phyloP scores from a whole-genome alignment of 2,888 invertebrate genomes.

The Altica lythri region DNA sequence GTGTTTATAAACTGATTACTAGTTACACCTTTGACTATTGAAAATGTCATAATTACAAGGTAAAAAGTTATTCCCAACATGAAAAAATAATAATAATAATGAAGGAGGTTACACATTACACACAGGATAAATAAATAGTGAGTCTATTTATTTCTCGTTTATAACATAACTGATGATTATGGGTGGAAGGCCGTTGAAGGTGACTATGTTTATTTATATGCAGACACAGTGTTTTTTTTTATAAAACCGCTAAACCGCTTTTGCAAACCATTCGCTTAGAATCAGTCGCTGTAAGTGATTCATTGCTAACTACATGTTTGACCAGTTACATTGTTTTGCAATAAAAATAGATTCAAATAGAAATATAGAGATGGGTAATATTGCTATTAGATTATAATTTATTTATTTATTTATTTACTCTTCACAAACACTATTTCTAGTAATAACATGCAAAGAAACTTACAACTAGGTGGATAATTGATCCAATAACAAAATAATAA shows the following conservation, averaged over 20 bases:
- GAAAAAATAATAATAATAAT: slow-evolving; percentile 1
- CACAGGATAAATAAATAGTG: not conserved
- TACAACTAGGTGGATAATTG: too few species aligned
- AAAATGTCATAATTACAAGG: slow-evolving; percentile 9
- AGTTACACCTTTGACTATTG: not conserved
- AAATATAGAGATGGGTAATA: slow-evolving; percentile 13
- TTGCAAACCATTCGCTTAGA: too few species aligned
- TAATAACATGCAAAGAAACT: too few species aligned
- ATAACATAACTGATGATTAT: slow-evolving; percentile 2
- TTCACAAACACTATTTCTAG: too few species aligned
- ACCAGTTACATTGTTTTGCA: slow-evolving; percentile 21
- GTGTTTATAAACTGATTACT: too few species aligned
- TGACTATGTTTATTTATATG: slow-evolving; percentile 29
- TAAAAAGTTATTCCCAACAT: slow-evolving; percentile 4
- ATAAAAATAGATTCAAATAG: slow-evolving; percentile 19
- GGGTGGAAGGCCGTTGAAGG: slow-evolving; percentile 29
- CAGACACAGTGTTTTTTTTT: slow-evolving; percentile 1
- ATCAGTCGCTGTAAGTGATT: slow-evolving; percentile 13
- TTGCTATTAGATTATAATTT: too few species aligned
- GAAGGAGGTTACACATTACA: not conserved
- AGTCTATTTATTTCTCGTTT: not conserved
- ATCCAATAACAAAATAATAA: too few species aligned
- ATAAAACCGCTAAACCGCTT: not conserved
- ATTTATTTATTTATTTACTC: too few species aligned
- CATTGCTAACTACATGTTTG: slow-evolving; percentile 21